Percentiles rank a stretch among this genome's conserved stretches.
phyloP scores from a whole-genome alignment of 2,888 invertebrate species.

The Andrena dorsata region DNA sequence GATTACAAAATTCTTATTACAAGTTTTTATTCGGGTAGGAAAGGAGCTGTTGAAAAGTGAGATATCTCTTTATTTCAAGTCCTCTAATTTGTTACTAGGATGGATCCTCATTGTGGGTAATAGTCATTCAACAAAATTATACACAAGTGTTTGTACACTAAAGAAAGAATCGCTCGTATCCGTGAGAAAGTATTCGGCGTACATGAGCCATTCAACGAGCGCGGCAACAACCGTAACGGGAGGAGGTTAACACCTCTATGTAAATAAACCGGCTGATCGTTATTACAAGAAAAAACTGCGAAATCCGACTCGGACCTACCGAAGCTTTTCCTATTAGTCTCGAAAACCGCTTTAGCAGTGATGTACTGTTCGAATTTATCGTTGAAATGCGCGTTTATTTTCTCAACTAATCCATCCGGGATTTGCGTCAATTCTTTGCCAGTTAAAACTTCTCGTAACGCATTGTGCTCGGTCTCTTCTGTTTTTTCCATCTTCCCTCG shows the following conservation, averaged over 20 bases:
- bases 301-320: constrained; percentile 85
- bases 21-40: background rate
- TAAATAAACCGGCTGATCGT: constrained; percentile 47
- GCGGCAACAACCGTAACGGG: background rate
- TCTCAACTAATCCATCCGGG: constrained; percentile 86
- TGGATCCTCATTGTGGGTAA: background rate
- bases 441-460: constrained; percentile 85
- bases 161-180: background rate
- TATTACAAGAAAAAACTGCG: constrained; percentile 6
- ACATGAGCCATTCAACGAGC: constrained; percentile 1
- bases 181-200: background rate
- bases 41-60: background rate
- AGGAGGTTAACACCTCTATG: constrained; percentile 37
- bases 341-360: constrained; percentile 91
- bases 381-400: constrained; percentile 88
- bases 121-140: background rate
- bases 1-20: constrained; percentile 8
- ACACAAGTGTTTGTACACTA: background rate
- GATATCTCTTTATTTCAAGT: background rate
- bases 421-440: constrained; percentile 87
- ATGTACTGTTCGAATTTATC: constrained; percentile 90
- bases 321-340: constrained; percentile 88
- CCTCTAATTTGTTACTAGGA: background rate
- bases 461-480: constrained; percentile 83
- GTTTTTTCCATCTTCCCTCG: constrained; percentile 75